Evolutionary conservation across 1,140 invertebrate species (phyloP).

Genomic region (Nymphalis io): DNA sequence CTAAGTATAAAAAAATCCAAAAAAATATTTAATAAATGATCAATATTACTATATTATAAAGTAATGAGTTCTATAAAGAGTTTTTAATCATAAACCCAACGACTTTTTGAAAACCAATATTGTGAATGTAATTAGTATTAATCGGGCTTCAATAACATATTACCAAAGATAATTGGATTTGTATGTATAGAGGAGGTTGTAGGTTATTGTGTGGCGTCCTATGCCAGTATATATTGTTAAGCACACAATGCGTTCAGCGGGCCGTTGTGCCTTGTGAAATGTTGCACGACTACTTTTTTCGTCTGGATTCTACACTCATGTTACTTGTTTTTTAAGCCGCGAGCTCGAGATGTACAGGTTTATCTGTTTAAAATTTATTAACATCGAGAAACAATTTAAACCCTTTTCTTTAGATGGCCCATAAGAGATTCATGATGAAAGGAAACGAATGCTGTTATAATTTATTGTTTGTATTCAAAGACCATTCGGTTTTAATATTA

Average conservation of each 20-base stretch:
- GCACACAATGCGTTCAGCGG: slow-evolving; percentile 76
- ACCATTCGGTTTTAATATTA: neutral
- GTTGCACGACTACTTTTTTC: slow-evolving; percentile 81
- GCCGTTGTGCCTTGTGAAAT: slow-evolving; percentile 79
- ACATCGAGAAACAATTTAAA: slow-evolving; percentile 80
- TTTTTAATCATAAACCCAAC: neutral
- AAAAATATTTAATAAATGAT: neutral
- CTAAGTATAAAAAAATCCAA: no score
- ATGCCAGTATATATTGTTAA: slow-evolving; percentile 72
- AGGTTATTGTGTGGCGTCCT: slow-evolving; percentile 62
- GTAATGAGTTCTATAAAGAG: neutral
- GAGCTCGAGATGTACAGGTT: slow-evolving; percentile 79
- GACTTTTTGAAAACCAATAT: neutral
- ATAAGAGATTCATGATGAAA: slow-evolving; percentile 73
- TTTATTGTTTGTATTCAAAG: slow-evolving; percentile 53
- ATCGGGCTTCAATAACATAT: slow-evolving; percentile 16
- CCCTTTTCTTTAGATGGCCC: slow-evolving; percentile 73
- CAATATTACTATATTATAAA: no score
- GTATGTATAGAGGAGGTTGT: slow-evolving; percentile 35
- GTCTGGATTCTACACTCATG: slow-evolving; percentile 79
- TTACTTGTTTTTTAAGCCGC: slow-evolving; percentile 78
- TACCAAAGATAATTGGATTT: slow-evolving; percentile 36
- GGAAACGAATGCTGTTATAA: slow-evolving; percentile 66
- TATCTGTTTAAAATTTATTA: slow-evolving; percentile 81
- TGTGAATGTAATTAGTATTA: neutral